Percentiles rank a stretch among this genome's conserved stretches.
phyloP scores from a whole-genome alignment of 2,888 invertebrate species.

The Plagiodera versicolora region DNA sequence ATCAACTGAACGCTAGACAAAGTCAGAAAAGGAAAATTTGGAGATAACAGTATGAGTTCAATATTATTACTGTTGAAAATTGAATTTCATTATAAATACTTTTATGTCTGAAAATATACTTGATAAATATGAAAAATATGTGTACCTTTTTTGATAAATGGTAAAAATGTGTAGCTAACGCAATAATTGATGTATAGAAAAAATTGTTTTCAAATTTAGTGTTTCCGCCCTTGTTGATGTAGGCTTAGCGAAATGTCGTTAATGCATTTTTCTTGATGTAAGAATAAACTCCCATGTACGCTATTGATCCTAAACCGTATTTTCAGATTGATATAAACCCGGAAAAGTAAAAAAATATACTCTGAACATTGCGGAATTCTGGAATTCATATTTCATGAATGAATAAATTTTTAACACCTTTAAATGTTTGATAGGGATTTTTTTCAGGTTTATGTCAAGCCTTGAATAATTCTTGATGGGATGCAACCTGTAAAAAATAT shows the following conservation, averaged over 20 bases:
- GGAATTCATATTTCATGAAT: too few species aligned
- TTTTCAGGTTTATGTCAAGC: too few species aligned
- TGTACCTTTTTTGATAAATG: conserved; percentile 45
- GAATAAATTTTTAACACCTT: too few species aligned
- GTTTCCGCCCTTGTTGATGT: conserved; percentile 24
- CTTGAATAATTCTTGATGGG: too few species aligned
- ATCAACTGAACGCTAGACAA: not conserved
- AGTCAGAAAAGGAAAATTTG: not conserved
- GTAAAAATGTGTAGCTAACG: conserved; percentile 55
- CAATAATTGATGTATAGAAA: conserved; percentile 55
- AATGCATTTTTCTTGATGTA: too few species aligned
- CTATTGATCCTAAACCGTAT: too few species aligned
- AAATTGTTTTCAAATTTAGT: conserved; percentile 30
- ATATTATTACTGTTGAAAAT: not conserved
- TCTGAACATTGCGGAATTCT: too few species aligned
- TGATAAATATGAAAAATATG: conserved; percentile 26
- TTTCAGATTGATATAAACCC: too few species aligned
- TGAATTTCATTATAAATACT: not conserved
- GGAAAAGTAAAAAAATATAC: too few species aligned
- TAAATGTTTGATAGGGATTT: too few species aligned
- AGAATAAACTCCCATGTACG: too few species aligned
- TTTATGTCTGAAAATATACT: not conserved
- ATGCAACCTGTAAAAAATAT: not conserved
- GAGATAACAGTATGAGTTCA: not conserved
- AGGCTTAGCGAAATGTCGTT: not conserved